Evolutionary conservation across 2,797 vertebrate species (phyloP), one percentile per base, ranked within the genome.

Genomic region (Gambusia yucatana): DNA sequence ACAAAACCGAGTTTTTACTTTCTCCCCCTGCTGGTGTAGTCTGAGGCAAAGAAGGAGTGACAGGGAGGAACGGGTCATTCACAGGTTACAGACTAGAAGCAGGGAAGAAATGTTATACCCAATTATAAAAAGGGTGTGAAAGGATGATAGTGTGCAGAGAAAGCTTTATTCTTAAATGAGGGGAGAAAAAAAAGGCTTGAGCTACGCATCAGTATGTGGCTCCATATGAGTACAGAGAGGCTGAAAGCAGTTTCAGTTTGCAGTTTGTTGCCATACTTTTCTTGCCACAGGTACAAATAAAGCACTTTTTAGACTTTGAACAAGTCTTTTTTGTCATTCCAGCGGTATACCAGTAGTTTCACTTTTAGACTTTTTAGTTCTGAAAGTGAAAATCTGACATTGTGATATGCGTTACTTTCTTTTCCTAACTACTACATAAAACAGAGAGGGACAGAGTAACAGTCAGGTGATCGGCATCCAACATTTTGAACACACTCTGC

Each of bases 61-160:
- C 86, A 90, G 81, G 84, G 77, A 88, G 80, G 87, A 88, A 82
- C 47, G 39, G 91, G 89, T 89, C 92, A 91, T 83, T 83, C 75
- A 82, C 61, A 61, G 90, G 89, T 86, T 89, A 91, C 77, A 80
- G 80, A 91, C 85, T 80, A 73, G 57, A 82, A 89, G 86, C 36
- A 30, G 65, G 75, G 77, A 86, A 84, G 76, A 88, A 83, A 86
- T 36, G 50, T 78, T 90, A 76, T 71, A 76, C 80, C 75, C 86
- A 90, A 87, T 94, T 92, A 92, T 87, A 70, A n/a, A 76, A 72
- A 86, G 83, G 82, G 83, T 73, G 78, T 79, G 79, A 82, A 86
- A 73, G 41, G 44, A 84, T 80, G 76, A 84, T 79, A 72, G 77
- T 73, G 59, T 82, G 80, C 55, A 77, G 78, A 44, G 76, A 88